Evolutionary conservation across 2,888 invertebrate species (phyloP).

Genomic region (Himalopsyche tibetana): DNA sequence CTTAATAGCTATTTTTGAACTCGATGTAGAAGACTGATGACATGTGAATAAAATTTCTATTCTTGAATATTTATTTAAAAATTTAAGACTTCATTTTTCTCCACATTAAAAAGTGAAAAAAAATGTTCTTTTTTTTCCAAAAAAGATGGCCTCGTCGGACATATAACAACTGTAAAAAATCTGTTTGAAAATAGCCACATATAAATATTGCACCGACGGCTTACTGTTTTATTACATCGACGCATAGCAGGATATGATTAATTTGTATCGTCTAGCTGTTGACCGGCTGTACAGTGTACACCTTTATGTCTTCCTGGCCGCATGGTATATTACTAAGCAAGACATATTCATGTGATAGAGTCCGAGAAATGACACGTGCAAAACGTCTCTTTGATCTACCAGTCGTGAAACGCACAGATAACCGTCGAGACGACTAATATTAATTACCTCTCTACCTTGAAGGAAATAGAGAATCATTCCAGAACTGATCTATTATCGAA

Average conservation of each 20-base stretch:
- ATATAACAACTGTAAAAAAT: not conserved
- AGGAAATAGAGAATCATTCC: conserved; percentile 12
- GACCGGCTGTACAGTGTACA: not conserved
- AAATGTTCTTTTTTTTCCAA: too few relatives aligned
- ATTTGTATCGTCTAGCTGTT: not conserved
- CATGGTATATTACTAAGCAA: conserved; percentile 31
- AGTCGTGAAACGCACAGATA: conserved; percentile 44
- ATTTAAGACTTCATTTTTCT: too few relatives aligned
- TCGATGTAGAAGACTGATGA: too few relatives aligned
- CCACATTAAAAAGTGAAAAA: too few relatives aligned
- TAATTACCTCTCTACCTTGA: conserved; percentile 29
- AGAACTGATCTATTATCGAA: not conserved
- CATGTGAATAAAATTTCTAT: too few relatives aligned
- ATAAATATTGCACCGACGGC: not conserved
- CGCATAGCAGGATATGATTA: conserved; percentile 32
- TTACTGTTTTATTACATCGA: not conserved
- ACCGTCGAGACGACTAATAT: conserved; percentile 41
- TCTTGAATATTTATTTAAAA: too few relatives aligned
- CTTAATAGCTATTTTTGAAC: too few relatives aligned
- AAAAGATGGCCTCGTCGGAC: not conserved
- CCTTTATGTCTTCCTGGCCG: conserved; percentile 40
- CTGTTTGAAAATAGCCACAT: too few relatives aligned
- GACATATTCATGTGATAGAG: conserved; percentile 39
- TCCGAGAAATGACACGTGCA: conserved; percentile 50
- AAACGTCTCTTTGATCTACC: conserved; percentile 58